Conservation (phyloP, 2,113 vertebrate genomes). For the Neomonachus schauinslandi region DNA sequence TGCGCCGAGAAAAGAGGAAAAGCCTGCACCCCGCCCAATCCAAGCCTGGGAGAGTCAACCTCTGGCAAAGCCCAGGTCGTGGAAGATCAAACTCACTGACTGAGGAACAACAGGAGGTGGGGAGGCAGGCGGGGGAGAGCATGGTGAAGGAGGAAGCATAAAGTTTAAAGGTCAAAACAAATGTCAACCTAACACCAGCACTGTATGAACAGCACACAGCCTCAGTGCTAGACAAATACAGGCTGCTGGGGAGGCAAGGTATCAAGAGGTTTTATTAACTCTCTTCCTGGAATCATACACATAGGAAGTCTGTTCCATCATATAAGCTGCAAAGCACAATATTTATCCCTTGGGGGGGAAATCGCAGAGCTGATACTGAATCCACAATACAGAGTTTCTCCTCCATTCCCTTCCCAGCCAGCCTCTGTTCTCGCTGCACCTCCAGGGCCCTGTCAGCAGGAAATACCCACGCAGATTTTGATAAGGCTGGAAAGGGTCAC, state of each 20-base stretch:
- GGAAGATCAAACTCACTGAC: slow-evolving; percentile 76
- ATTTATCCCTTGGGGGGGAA: slow-evolving; percentile 55
- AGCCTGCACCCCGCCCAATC: slow-evolving; percentile 65
- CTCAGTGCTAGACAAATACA: slow-evolving; percentile 75
- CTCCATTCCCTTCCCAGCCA: neutral
- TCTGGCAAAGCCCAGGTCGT: slow-evolving; percentile 73
- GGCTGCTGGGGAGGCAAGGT: slow-evolving; percentile 64
- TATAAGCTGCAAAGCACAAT: slow-evolving; percentile 65
- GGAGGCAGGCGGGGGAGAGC: neutral
- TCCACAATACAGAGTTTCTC: neutral
- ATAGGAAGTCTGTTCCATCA: slow-evolving; percentile 72
- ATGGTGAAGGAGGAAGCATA: slow-evolving; percentile 70
- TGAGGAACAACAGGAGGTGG: slow-evolving; percentile 78
- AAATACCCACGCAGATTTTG: slow-evolving; percentile 48
- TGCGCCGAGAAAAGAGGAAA: slow-evolving; percentile 66
- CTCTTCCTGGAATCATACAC: slow-evolving; percentile 67
- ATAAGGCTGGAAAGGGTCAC: slow-evolving; percentile 32
- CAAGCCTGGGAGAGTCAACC: slow-evolving; percentile 75
- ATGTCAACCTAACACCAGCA: slow-evolving; percentile 79
- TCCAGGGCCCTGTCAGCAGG: slow-evolving; percentile 36
- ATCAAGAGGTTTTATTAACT: slow-evolving; percentile 74
- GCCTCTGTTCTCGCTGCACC: neutral
- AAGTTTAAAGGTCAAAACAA: slow-evolving; percentile 84
- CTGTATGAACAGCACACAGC: slow-evolving; percentile 77
- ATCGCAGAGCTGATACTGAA: slow-evolving; percentile 58